Percentiles rank a stretch among this genome's conserved stretches.
Evolutionary conservation across 2,888 invertebrate genomes (phyloP).

Genomic region (Congeria kusceri): DNA sequence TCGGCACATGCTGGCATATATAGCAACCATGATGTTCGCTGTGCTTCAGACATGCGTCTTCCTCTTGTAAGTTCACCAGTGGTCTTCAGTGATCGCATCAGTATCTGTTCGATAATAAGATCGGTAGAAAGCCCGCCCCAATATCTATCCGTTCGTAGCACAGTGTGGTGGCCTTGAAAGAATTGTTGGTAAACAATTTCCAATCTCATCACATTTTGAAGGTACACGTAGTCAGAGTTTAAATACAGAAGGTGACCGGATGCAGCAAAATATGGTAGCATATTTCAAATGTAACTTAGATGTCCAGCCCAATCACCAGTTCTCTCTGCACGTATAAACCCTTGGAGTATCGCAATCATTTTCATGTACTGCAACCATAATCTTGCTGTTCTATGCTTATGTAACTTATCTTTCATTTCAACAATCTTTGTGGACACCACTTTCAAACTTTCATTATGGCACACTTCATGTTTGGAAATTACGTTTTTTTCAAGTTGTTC

Average conservation of each 20-base stretch:
- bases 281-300: slow-evolving; percentile 41
- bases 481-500: background rate
- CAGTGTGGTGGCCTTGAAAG: background rate
- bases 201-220: slow-evolving; percentile 39
- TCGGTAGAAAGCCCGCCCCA: slow-evolving; percentile 42
- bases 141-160: slow-evolving; percentile 18
- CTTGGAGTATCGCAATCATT: background rate
- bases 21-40: slow-evolving; percentile 32
- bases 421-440: background rate
- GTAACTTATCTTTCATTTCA: background rate
- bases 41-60: slow-evolving; percentile 53
- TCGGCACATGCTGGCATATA: slow-evolving; percentile 36
- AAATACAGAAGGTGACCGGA: slow-evolving; percentile 64
- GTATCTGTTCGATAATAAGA: slow-evolving; percentile 25
- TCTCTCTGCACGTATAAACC: background rate
- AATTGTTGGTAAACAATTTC: background rate
- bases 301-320: slow-evolving; percentile 32
- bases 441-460: background rate
- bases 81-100: slow-evolving; percentile 64
- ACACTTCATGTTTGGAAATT: background rate
- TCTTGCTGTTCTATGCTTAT: background rate
- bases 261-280: slow-evolving; percentile 62
- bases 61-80: slow-evolving; percentile 58
- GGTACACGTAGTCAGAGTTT: slow-evolving; percentile 53
- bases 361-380: background rate